Base-by-base conservation (phyloP, 2,113 vertebrate genomes). In the Nanorana parkeri region DNA sequence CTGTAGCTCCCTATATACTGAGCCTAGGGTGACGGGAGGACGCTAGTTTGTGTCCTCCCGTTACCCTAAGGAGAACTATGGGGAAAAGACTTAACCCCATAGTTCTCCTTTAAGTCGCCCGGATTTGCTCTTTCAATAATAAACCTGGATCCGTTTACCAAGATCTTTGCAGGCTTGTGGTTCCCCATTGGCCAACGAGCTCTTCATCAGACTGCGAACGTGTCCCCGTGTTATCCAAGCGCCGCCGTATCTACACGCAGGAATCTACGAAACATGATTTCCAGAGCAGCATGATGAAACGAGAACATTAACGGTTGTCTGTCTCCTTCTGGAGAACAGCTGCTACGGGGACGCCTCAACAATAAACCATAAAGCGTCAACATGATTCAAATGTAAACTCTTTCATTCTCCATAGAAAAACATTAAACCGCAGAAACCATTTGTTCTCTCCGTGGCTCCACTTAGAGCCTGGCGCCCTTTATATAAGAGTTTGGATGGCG, bases 361-460 rank as follows among this genome's bases (percentile, higher is more conserved):
- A 75, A 75, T 75, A 36, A 75, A 61, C 72, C 36, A 75, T 75
- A 75, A 74, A 60, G 72, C 72, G 72, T 41, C 72, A 75, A 75
- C 55, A 61, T 58, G 72, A 75, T 75, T 75, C 61, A 75, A 75
- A 75, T 75, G 72, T 75, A 75, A 75, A 75, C 72, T 75, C 72
- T 61, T 36, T 75, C 55, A 41, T 61, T 75, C 55, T 75, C 55
- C 20, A 41, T 61, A 41, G 72, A 60, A 32, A n/a, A 58, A 58
- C 71, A 36, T 74, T 74, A 74, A 74, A 74, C 71, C 19, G 13
- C 58, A 36, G 26, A 61, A 75, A 75, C 61, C 28, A 75, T 41
- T 61, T 61, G 61, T 75, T 61, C 72, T 29, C 29, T 75, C 28
- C n/a, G 24, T 75, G 55, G 7, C 56, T 60, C 58, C 72, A 75